A percentile compares a stretch with the other conserved stretches of the same genome.
These are phyloP conservation scores for Pollenia amentaria DNA, from an alignment of 2,888 invertebrate genomes.

Conservation along the genomic window DNA sequence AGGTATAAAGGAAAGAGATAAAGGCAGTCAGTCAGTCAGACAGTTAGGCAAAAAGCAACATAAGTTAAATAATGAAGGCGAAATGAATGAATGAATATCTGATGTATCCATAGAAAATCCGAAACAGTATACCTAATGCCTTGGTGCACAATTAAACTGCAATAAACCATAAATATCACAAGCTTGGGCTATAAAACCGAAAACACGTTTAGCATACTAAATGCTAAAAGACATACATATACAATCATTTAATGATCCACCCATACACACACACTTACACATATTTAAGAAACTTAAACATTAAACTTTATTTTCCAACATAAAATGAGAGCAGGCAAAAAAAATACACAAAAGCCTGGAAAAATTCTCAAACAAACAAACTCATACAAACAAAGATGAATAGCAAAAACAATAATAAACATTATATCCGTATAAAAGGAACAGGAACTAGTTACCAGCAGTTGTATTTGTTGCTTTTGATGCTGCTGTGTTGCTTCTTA, in stretches of 20 bases:
- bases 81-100: constrained; percentile 44
- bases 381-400: neutral
- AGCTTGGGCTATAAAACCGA: constrained; percentile 70
- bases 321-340: constrained; percentile 35
- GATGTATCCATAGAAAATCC: constrained; percentile 47
- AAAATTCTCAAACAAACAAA: constrained; percentile 10
- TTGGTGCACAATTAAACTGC: constrained; percentile 74
- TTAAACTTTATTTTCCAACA: constrained; percentile 51
- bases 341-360: constrained; percentile 22
- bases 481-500: constrained; percentile 39
- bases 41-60: constrained; percentile 21
- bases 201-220: constrained; percentile 73
- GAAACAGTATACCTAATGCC: constrained; percentile 63
- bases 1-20: neutral
- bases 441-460: constrained; percentile 60
- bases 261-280: neutral
- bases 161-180: constrained; percentile 73
- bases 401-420: constrained; percentile 36
- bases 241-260: constrained; percentile 19
- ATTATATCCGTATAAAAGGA: constrained; percentile 46
- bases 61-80: constrained; percentile 53
- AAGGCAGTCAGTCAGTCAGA: neutral
- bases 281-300: constrained; percentile 4
- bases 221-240: constrained; percentile 34
- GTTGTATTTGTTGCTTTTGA: constrained; percentile 18